Base-by-base conservation (phyloP, 2,113 vertebrate genomes). In the Xiphorhynchus elegans region DNA sequence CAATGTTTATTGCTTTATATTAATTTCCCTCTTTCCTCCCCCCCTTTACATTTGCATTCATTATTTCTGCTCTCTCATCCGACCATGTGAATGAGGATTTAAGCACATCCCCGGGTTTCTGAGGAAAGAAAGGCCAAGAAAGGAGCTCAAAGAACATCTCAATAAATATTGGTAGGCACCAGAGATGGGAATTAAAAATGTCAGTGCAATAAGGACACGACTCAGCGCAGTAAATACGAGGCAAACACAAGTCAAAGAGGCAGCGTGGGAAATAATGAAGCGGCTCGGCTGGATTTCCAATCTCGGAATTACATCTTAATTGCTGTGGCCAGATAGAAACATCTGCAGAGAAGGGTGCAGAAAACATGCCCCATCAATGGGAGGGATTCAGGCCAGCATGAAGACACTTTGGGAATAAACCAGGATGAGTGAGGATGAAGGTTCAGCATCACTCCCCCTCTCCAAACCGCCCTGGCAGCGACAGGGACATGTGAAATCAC, bases 251-350 rank as follows among this genome's bases (percentile, higher is more conserved):
- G 44, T 46, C 69, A 75, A 46, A 64, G 28, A 93, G 46, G 79
- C 33, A 77, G 68, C n/a, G 18, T 12, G 50, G 35, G 40, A 91
- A 78, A 31, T 80, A 90, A 74, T 55, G 93, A 94, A 78, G 80
- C 79, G 85, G 67, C 72, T 76, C 49, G 69, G 94, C 35, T 37
- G 20, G 9, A 78, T 81, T 62, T 87, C 67, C 78, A 49, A 7
- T 64, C 35, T 33, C 60, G 47, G 26, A 94, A 83, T 90, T 83
- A 70, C 20, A 47, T 73, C 63, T 77, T 86, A 86, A 96, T 95
- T 92, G 59, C 69, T 29, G 29, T 21, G 59, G 67, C 44, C 40
- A 28, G 25, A 14, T 28, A 29, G 4, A 56, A 29, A 53, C 52
- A 53, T 29, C 52, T 53, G 52, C 50, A 24, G 46, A 46, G 46